Base-by-base conservation (phyloP, 2,888 invertebrate genomes). In the Leuctra nigra region DNA sequence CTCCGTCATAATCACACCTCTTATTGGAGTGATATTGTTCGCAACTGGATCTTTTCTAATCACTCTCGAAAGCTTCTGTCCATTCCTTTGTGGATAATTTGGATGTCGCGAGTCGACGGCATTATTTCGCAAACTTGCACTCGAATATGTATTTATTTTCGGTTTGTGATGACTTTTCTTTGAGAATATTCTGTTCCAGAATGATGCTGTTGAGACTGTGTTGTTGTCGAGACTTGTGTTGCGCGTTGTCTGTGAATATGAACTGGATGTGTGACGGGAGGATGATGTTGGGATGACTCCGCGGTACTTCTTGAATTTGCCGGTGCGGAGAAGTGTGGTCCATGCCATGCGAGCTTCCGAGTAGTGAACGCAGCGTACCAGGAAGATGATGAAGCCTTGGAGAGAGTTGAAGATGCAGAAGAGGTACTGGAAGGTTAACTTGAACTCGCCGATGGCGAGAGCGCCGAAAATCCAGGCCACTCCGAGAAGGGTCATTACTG, bases 321-420 rank as follows among this genome's bases (percentile, higher is more conserved):
- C 59, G 3, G 57, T 59, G 2, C 47, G 36, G 16, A 59, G 2
- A 2, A 57, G 36, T 11, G 57, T 58, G 2, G 41, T 35, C 59
- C 59, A 59, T 13, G 59, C 57, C 25, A 46, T 41, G 4, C 59
- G 48, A 20, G 55, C 59, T 22, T 57, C 57, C 4, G 57, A 53
- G 39, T 59, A 57, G 14, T 55, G 57, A 7, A 57, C 39, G 23
- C 59, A 59, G 3, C 59, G 57, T 2, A 59, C 59, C n/a, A 70
- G 20, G 57, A 70, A 70, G 29, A 70, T 67, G 33, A 70, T 62
- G 56, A 71, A 66, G 3, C 70, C 70, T 59, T 69, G 69, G 4
- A 68, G 56, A 7, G 70, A 67, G 46, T 68, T 69, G 25, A 66
- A 59, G 4, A 70, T 56, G 62, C 68, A 70, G 60, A 70, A 70